Evolutionary conservation across 2,888 invertebrate genomes (phyloP).

Genomic region (Dryomyza anilis): DNA sequence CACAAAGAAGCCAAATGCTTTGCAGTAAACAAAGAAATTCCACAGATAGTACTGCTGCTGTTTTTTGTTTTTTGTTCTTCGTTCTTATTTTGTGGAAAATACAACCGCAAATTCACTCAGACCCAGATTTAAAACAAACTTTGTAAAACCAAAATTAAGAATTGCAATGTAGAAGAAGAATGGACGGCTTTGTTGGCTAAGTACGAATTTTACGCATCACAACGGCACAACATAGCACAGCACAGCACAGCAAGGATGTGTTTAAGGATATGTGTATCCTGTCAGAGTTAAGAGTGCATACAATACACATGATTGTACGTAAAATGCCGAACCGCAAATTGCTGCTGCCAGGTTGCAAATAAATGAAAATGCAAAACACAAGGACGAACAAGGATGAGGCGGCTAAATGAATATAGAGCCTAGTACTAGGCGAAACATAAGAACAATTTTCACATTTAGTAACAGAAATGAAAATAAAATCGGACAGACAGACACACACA

Average conservation of each 20-base stretch:
- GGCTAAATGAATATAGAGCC: not conserved
- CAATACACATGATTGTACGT: not conserved
- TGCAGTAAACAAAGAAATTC: conserved; percentile 5
- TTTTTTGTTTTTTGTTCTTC: not conserved
- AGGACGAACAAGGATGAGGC: conserved; percentile 36
- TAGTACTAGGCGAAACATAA: not conserved
- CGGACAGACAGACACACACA: too few relatives aligned
- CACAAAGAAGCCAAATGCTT: not conserved
- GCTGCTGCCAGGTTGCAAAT: too few relatives aligned
- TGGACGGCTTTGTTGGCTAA: too few relatives aligned
- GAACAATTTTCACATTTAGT: not conserved
- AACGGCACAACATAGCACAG: not conserved
- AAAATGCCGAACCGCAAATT: conserved; percentile 27
- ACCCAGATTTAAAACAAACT: conserved; percentile 6
- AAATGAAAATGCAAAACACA: conserved; percentile 51
- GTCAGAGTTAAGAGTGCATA: not conserved
- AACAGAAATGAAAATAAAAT: not conserved
- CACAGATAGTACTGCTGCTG: not conserved
- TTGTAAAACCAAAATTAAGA: not conserved
- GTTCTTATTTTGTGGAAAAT: too few relatives aligned
- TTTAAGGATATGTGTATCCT: too few relatives aligned
- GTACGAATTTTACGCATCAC: not conserved
- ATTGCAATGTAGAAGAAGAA: too few relatives aligned
- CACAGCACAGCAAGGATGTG: not conserved
- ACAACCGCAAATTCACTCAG: conserved; percentile 18